Evolutionary conservation across 2,888 invertebrate genomes (phyloP), one percentile per base, ranked within the genome.

Genomic region (Latheticus oryzae): DNA sequence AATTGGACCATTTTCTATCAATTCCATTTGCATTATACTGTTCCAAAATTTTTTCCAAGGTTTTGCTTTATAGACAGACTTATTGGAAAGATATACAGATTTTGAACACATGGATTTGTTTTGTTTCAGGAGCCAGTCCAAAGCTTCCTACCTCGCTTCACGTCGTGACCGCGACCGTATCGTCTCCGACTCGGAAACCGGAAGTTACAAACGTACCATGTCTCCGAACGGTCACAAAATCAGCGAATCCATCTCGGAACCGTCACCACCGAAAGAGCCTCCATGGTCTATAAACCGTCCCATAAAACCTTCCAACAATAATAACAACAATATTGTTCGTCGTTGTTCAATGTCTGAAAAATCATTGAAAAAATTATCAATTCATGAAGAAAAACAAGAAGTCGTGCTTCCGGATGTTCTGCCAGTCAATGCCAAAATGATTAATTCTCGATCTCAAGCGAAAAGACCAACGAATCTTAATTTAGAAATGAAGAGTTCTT

Each of bases 121-220:
- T n/a, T n/a, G 26, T 82, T 84, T 9, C 82, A 90, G 90, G 81
- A 88, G 87, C 73, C 88, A 88, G 73, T 90, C 90, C 45, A 90
- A 90, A 79, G 89, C 89, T 63, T 89, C 89, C 53, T 89, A 89
- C 76, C 78, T 89, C 78, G 86, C 89, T n/a, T 84, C 85, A 61
- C 82, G 88, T 26, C 83, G 88, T 50, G 88, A 89, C 71, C 82
- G 86, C 60, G 89, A 89, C 64, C 82, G 84, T 67, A 82, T 83
- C 21, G 80, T 84, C 33, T 85, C 85, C 3, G 88, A 88, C 76
- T 84, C 86, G 58, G 89, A 88, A 75, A 86, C 85, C 70, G 90
- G 90, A 61, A 88, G 87, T 72, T 90, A 90, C 78, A 88, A 89
- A 72, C 80, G 88, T 35, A 89, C 89, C 9, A 84, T 88, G 79